These are phyloP conservation scores for Atlantisia rogersi DNA, from an alignment of 2,113 vertebrate species.

Conservation along the genomic window DNA sequence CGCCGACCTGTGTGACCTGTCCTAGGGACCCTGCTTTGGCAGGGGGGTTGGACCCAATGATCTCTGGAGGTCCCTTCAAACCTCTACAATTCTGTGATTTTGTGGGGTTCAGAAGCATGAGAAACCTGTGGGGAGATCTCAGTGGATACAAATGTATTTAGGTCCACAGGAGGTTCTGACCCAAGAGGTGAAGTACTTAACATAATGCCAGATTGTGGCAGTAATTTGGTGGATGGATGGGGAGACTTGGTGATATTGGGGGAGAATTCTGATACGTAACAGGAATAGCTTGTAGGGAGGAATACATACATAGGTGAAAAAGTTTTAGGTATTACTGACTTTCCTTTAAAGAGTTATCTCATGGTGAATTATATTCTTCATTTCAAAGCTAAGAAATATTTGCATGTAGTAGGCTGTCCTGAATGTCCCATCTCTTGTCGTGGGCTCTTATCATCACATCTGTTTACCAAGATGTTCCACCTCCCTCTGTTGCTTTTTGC, in stretches of 20 bases:
- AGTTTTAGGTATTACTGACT: not conserved
- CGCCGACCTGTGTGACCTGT: too few species aligned
- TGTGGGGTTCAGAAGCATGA: not conserved
- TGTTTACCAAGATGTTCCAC: not conserved
- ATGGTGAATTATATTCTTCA: not conserved
- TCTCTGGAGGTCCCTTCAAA: too few species aligned
- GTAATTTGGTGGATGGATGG: not conserved
- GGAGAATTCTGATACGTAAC: not conserved
- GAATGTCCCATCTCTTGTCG: not conserved
- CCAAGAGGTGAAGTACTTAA: not conserved
- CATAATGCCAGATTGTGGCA: not conserved
- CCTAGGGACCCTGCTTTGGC: too few species aligned
- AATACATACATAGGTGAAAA: not conserved
- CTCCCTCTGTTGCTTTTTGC: not conserved
- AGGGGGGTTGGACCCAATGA: too few species aligned
- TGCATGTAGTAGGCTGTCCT: not conserved
- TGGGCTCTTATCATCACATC: not conserved
- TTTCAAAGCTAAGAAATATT: not conserved
- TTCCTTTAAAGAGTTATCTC: not conserved
- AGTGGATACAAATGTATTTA: not conserved
- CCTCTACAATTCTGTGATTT: too few species aligned
- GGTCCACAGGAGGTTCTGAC: not conserved
- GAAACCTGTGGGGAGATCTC: not conserved
- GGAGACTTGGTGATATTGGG: not conserved
- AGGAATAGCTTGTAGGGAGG: not conserved